Conservation (phyloP, 2,113 vertebrate genomes). For the Dromaius novaehollandiae region DNA sequence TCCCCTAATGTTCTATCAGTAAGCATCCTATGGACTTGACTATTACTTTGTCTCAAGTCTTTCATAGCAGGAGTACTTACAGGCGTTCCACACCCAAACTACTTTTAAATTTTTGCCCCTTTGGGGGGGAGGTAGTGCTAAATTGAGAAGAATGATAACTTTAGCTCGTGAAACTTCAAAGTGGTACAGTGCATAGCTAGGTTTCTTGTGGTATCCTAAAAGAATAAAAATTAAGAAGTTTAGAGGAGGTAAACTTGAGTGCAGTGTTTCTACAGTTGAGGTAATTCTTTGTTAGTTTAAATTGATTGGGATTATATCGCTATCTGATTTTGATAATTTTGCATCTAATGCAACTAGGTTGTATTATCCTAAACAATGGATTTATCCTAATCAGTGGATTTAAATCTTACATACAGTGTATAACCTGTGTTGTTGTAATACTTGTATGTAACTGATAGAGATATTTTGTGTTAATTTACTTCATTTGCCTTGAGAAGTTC, state of each 20-base stretch:
- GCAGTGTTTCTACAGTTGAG: neutral
- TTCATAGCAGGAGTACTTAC: neutral
- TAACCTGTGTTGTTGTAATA: neutral
- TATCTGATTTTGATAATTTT: neutral
- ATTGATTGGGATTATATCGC: neutral
- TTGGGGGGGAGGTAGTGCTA: neutral
- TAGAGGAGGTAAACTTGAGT: neutral
- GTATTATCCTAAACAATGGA: neutral
- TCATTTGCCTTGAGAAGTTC: conserved; percentile 17
- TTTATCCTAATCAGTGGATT: neutral
- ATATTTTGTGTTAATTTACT: conserved; percentile 18
- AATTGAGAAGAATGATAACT: neutral
- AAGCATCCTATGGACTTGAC: neutral
- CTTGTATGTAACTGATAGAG: neutral
- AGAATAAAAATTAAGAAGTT: neutral
- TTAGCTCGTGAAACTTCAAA: neutral
- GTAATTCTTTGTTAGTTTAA: neutral
- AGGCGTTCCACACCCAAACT: neutral
- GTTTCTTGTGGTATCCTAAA: neutral
- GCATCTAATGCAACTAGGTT: neutral
- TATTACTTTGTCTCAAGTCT: neutral
- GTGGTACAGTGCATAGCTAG: neutral
- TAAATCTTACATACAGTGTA: neutral
- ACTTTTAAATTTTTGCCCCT: neutral
- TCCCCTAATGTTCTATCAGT: neutral